Conservation (phyloP, 2,797 vertebrate species). For the Hydrophis major region DNA sequence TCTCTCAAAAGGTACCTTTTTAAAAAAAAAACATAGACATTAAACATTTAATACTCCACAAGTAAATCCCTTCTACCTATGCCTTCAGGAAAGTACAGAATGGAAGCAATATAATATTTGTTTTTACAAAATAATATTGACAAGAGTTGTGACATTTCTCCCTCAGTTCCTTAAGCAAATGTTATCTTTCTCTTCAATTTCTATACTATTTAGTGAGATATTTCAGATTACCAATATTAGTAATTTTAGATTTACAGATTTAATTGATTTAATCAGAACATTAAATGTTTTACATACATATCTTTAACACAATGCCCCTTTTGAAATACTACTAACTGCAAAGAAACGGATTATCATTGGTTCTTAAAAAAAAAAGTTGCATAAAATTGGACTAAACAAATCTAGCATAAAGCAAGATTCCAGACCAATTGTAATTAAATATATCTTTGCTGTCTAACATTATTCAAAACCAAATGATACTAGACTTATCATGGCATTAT, state of each 20-base stretch:
- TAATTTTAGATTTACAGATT: background rate
- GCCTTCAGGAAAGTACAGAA: background rate
- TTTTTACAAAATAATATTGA: background rate
- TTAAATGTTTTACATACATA: background rate
- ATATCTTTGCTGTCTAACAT: slow-evolving; percentile 35
- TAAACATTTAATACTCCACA: background rate
- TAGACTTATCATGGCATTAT: background rate
- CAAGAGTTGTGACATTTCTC: background rate
- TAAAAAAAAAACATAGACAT: background rate
- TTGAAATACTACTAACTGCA: background rate
- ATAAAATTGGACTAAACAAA: background rate
- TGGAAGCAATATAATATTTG: background rate
- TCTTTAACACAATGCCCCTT: background rate
- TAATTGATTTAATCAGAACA: background rate
- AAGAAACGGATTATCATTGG: slow-evolving; percentile 2
- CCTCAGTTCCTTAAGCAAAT: background rate
- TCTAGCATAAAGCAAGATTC: slow-evolving; percentile 24
- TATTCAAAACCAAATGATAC: slow-evolving; percentile 34
- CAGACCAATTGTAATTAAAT: slow-evolving; percentile 17
- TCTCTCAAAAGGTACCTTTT: background rate
- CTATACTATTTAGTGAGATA: background rate
- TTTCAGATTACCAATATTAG: background rate
- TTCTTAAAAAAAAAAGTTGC: slow-evolving; percentile 17
- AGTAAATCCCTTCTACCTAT: background rate
- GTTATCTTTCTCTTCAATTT: background rate